phyloP scores from a whole-genome alignment of 2,888 invertebrate species.

The Drosophila austrosaltans region DNA sequence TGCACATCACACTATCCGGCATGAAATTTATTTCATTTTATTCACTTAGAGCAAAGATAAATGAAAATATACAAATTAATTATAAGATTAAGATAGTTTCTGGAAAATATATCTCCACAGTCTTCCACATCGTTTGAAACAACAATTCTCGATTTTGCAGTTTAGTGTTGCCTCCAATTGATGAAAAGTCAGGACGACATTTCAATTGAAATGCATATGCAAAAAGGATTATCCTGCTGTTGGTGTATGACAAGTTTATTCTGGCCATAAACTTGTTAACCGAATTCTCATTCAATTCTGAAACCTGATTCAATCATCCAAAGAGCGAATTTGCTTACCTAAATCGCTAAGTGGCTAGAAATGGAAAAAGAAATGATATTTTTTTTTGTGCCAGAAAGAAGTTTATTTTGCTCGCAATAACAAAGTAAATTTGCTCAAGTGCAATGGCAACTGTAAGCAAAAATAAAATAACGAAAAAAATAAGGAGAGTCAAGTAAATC shows the following conservation, averaged over 20 bases:
- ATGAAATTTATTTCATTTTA: not conserved
- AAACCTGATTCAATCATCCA: slow-evolving; percentile 2
- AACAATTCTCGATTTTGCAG: not conserved
- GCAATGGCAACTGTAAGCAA: slow-evolving; percentile 72
- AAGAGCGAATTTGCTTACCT: slow-evolving; percentile 3
- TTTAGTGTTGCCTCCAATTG: not conserved
- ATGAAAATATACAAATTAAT: too few species aligned
- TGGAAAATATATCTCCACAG: too few species aligned
- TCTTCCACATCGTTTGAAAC: too few species aligned
- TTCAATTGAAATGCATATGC: slow-evolving; percentile 6
- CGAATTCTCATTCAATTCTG: slow-evolving; percentile 1
- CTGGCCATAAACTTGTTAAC: slow-evolving; percentile 8
- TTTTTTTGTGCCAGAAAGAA: not conserved
- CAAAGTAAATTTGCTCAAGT: slow-evolving; percentile 76
- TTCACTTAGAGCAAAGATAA: too few species aligned
- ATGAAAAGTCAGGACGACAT: not conserved
- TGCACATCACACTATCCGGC: not conserved
- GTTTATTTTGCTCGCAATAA: slow-evolving; percentile 55
- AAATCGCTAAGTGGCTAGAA: not conserved
- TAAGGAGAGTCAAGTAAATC: slow-evolving; percentile 61
- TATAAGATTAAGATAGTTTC: too few species aligned
- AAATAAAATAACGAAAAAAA: slow-evolving; percentile 51
- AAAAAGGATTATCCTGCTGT: slow-evolving; percentile 5
- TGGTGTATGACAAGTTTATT: slow-evolving; percentile 7
- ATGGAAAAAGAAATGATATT: not conserved